phyloP scores from a whole-genome alignment of 2,888 invertebrate genomes.

The Drosophila birchii region DNA sequence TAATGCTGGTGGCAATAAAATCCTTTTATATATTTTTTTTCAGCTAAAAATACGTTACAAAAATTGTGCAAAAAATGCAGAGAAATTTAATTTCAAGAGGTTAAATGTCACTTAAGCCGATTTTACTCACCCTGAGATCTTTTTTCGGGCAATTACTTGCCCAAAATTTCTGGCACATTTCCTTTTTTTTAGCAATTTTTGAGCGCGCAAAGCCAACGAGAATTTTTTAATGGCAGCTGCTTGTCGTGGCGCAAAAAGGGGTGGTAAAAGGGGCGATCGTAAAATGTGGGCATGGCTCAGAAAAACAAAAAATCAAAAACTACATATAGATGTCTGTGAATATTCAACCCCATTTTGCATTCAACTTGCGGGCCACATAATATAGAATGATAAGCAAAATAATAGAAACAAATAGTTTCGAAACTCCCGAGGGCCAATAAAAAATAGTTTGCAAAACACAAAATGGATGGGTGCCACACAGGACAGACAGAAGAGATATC shows the following conservation, averaged over 20 bases:
- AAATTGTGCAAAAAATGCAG: conserved; percentile 24
- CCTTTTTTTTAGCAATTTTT: conserved; percentile 64
- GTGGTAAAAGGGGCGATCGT: conserved; percentile 57
- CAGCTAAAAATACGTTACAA: conserved; percentile 69
- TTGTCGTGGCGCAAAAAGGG: conserved; percentile 54
- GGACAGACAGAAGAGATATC: conserved; percentile 45
- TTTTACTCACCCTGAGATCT: conserved; percentile 36
- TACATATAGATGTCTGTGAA: conserved; percentile 12
- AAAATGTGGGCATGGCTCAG: conserved; percentile 55
- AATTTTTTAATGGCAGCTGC: conserved; percentile 65
- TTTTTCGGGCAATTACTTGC: conserved; percentile 41
- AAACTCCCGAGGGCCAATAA: conserved; percentile 43
- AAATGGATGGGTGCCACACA: conserved; percentile 40
- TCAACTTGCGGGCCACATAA: conserved; percentile 31
- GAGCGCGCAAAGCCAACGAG: conserved; percentile 53
- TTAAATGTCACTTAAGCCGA: conserved; percentile 79
- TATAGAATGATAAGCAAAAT: conserved; percentile 62
- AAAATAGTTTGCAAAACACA: conserved; percentile 45
- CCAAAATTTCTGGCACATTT: conserved; percentile 48
- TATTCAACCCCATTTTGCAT: conserved; percentile 78
- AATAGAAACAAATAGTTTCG: conserved; percentile 22
- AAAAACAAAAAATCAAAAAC: conserved; percentile 27
- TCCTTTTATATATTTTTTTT: conserved; percentile 15
- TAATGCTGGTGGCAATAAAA: conserved; percentile 70
- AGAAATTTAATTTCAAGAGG: conserved; percentile 58